phyloP scores from a whole-genome alignment of 2,888 invertebrate genomes.

The Empis livida region DNA sequence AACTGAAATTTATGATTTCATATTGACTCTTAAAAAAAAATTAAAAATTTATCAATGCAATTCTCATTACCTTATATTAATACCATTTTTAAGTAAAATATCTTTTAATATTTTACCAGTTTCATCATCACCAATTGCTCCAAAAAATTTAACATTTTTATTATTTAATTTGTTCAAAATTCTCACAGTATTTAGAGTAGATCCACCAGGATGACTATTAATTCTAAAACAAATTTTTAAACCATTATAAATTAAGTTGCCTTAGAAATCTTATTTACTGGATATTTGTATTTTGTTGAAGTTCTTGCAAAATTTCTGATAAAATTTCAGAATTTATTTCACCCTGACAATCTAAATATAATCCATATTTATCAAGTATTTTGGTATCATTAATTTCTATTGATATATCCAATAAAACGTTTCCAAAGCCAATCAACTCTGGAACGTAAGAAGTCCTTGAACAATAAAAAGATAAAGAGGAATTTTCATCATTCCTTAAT shows the following conservation, averaged over 20 bases:
- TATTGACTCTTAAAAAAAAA: neutral
- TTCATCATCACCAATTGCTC: slow-evolving; percentile 40
- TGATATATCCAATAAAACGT: slow-evolving; percentile 28
- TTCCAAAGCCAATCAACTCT: slow-evolving; percentile 31
- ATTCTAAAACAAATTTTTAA: neutral
- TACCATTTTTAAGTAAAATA: slow-evolving; percentile 31
- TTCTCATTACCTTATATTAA: slow-evolving; percentile 30
- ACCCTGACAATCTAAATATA: slow-evolving; percentile 25
- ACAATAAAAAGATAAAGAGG: neutral
- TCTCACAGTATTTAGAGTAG: slow-evolving; percentile 39
- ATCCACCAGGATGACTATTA: slow-evolving; percentile 31
- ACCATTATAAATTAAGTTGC: neutral
- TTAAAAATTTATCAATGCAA: slow-evolving; percentile 6
- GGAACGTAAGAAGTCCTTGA: slow-evolving; percentile 9
- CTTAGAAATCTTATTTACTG: neutral
- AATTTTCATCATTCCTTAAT: too few relatives aligned
- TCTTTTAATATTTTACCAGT: slow-evolving; percentile 32
- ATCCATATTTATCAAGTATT: slow-evolving; percentile 22
- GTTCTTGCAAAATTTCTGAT: slow-evolving; percentile 19
- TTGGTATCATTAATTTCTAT: slow-evolving; percentile 22
- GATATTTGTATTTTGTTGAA: slow-evolving; percentile 7
- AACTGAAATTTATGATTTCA: slow-evolving; percentile 15
- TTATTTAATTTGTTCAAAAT: slow-evolving; percentile 26
- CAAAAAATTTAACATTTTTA: slow-evolving; percentile 32
- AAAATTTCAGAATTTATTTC: slow-evolving; percentile 26